phyloP scores from a whole-genome alignment of 1,140 invertebrate species.

The Formica exsecta region DNA sequence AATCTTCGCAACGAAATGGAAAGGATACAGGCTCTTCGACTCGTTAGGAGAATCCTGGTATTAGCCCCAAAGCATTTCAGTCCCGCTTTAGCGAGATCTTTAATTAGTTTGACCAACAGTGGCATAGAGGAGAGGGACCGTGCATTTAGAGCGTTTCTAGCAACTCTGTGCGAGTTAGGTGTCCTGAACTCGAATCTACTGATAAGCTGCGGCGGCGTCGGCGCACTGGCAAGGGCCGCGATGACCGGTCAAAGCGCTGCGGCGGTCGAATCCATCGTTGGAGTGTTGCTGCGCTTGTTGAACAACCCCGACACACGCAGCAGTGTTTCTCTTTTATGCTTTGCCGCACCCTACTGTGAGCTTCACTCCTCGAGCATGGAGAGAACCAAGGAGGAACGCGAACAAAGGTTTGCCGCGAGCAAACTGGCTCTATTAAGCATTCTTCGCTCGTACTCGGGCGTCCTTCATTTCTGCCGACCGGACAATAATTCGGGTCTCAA shows the following conservation, averaged over 20 bases:
- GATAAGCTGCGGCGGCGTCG: conserved; percentile 93
- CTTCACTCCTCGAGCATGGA: conserved; percentile 91
- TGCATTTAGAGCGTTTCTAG: conserved; percentile 93
- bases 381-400: conserved; percentile 91
- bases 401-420: conserved; percentile 93
- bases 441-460: conserved; percentile 95
- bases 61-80: conserved; percentile 90
- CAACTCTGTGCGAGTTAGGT: conserved; percentile 95
- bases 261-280: conserved; percentile 94
- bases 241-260: conserved; percentile 92
- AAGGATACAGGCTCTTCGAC: conserved; percentile 94
- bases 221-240: conserved; percentile 92
- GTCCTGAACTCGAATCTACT: conserved; percentile 93
- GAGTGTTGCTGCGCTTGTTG: conserved; percentile 94
- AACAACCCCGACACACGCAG: conserved; percentile 94
- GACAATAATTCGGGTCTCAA: conserved; percentile 91
- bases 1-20: conserved; percentile 95
- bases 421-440: conserved; percentile 94
- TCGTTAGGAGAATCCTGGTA: conserved; percentile 91
- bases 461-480: conserved; percentile 94
- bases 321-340: conserved; percentile 92
- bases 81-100: conserved; percentile 89
- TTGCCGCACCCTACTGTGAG: conserved; percentile 97
- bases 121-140: conserved; percentile 93
- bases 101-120: conserved; percentile 94